These are phyloP conservation scores for Ypsolopha scabrella DNA, from an alignment of 2,888 invertebrate genomes.

Conservation along the genomic window DNA sequence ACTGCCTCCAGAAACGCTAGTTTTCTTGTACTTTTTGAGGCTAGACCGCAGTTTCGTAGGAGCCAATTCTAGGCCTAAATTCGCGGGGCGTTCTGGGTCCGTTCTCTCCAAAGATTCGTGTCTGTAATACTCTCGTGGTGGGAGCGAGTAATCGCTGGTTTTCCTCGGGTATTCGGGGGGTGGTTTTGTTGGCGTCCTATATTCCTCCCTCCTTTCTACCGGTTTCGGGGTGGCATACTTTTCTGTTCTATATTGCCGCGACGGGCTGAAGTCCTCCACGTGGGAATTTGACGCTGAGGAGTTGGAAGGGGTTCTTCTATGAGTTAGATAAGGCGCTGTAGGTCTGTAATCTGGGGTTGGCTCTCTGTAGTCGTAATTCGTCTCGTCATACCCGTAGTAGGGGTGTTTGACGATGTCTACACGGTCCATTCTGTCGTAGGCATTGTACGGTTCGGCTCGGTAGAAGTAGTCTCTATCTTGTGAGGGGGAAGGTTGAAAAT, in stretches of 20 bases:
- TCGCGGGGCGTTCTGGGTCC: constrained; percentile 54
- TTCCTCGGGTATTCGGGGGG: constrained; percentile 43
- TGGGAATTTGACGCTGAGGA: constrained; percentile 73
- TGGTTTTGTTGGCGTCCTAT: constrained; percentile 30
- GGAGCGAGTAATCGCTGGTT: constrained; percentile 43
- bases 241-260: constrained; percentile 35
- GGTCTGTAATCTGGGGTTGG: constrained; percentile 46
- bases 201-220: constrained; percentile 36
- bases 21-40: constrained; percentile 78
- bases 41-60: constrained; percentile 81
- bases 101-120: constrained; percentile 41
- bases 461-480: constrained; percentile 47
- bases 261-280: constrained; percentile 48
- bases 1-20: constrained; percentile 64
- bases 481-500: constrained; percentile 49
- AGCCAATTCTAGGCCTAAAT: constrained; percentile 74
- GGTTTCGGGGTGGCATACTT: constrained; percentile 16
- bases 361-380: constrained; percentile 48
- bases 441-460: constrained; percentile 34
- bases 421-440: constrained; percentile 46
- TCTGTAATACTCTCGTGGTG: constrained; percentile 41
- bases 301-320: constrained; percentile 84
- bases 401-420: constrained; percentile 37
- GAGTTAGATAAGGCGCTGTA: constrained; percentile 55
- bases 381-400: constrained; percentile 52